Base-by-base conservation (phyloP, 2,113 vertebrate species). In the Hippolais icterina region DNA sequence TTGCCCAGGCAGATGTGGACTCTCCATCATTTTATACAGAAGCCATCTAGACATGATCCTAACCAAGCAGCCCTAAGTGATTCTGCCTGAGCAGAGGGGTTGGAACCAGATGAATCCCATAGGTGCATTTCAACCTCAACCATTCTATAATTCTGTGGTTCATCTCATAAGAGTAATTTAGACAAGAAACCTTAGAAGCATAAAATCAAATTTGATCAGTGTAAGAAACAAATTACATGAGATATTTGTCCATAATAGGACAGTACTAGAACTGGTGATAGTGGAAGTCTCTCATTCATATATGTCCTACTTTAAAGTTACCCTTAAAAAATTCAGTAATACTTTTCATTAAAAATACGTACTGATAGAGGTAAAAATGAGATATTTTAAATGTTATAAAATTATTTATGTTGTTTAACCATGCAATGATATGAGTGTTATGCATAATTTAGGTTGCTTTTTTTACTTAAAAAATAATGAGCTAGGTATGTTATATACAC, bases 401-500 rank as follows among this genome's bases (percentile, higher is more conserved):
- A 95, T 87, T 68, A 87, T 88, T 85, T 89, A 52, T 82, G 31
- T 50, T 87, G 49, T 72, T 95, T 93, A 84, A 87, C 94, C 57
- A 61, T 71, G 50, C 77, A 79, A 22, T 42, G 46, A 52, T 71
- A 64, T 49, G 11, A 49, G 37, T 50, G 6, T 49, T 66, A 61
- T 85, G 66, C 64, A 84, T 94, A 94, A 96, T 84, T 91, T 70
- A 89, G 12, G 8, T 74, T 81, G 47, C 5, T 79, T 87, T 92
- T 87, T 94, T 91, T n/a, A 46, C 33, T 66, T 87, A 72, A 84
- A 57, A 87, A 82, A 65, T 84, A 89, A 82, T 63, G 39, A 93
- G 27, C 42, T 69, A 87, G 15, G 22, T 72, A 65, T 83, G 92
- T 96, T 76, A 86, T 8, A 69, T 5, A 82, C 42, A 25, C 8